phyloP scores from a whole-genome alignment of 2,113 vertebrate species.

The Eptesicus fuscus region DNA sequence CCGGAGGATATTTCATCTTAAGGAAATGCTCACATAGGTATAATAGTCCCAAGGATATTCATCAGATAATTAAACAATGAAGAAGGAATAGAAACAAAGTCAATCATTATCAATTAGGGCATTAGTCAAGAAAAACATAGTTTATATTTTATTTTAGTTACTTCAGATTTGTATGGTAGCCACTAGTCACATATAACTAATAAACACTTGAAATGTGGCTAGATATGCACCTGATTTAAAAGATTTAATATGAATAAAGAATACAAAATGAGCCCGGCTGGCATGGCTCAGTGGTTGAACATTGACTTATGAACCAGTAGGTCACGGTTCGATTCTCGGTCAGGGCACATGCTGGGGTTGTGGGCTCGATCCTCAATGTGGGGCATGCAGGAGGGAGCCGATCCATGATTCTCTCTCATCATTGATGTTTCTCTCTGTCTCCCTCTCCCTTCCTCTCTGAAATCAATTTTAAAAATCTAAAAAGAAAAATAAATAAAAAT shows the following conservation, averaged over 20 bases:
- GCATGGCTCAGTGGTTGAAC: too few species aligned
- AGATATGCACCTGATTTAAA: neutral
- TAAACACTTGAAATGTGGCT: slow-evolving; percentile 13
- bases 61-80: neutral
- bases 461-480: too few species aligned
- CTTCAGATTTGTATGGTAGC: neutral
- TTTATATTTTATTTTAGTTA: slow-evolving; percentile 22
- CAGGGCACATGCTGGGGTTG: too few species aligned
- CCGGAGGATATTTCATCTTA: slow-evolving; percentile 13
- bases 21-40: slow-evolving; percentile 21
- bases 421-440: too few species aligned
- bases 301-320: too few species aligned
- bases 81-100: slow-evolving; percentile 5
- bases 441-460: too few species aligned
- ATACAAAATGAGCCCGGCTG: neutral
- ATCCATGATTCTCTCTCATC: too few species aligned
- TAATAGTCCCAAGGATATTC: neutral
- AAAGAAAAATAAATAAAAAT: too few species aligned
- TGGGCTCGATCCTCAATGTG: too few species aligned
- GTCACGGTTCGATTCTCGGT: too few species aligned
- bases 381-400: too few species aligned
- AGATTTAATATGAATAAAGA: neutral
- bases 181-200: neutral
- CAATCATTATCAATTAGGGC: slow-evolving; percentile 3
- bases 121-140: slow-evolving; percentile 11